Evolutionary conservation across 2,888 invertebrate genomes (phyloP), one percentile per base, ranked within the genome.

Genomic region (Ophion ventricosus): DNA sequence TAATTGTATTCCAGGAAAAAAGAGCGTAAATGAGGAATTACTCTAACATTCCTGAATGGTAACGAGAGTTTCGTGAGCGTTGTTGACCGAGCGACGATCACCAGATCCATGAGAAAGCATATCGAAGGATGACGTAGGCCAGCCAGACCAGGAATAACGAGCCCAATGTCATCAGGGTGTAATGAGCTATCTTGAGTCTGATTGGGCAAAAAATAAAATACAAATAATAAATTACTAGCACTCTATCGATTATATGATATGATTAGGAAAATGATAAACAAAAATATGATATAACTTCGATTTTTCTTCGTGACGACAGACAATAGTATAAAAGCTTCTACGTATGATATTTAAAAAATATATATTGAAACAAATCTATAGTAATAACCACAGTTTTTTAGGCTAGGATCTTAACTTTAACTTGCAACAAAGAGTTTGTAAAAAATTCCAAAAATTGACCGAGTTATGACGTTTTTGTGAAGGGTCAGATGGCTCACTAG

Each of bases 171-270:
- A 88, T 0, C 7, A 92, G 0, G 0, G 87, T 85, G 69, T 93
- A 92, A 86, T 94, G 94, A 23, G 87, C 88, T 1, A 89, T 57
- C 61, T 85, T 86, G n/a, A 94, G 82, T 54, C 91, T 92, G 49
- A 61, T 54, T 3, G 43, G 35, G 43, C 43, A 11, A 75, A 1
- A 75, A 76, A 66, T 23, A 14, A 66, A 29, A 54, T 23, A 17
- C 20, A 7, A 40, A 76, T 23, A 56, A 35, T 66, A 17, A 56
- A 8, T 0, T 26, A 25, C 14, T 25, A 54, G 20, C 20, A 64
- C 49, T 7, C 1, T 4, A 14, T 70, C 35, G 14, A n/a, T 17
- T 4, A 56, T 35, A 17, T 1, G 25, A 59, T 73, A 14, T 14
- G 57, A 17, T 73, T 23, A 17, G 14, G 2, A 43, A 43, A 7